Evolutionary conservation across 2,888 invertebrate genomes (phyloP).

Genomic region (Galerucella pusilla): DNA sequence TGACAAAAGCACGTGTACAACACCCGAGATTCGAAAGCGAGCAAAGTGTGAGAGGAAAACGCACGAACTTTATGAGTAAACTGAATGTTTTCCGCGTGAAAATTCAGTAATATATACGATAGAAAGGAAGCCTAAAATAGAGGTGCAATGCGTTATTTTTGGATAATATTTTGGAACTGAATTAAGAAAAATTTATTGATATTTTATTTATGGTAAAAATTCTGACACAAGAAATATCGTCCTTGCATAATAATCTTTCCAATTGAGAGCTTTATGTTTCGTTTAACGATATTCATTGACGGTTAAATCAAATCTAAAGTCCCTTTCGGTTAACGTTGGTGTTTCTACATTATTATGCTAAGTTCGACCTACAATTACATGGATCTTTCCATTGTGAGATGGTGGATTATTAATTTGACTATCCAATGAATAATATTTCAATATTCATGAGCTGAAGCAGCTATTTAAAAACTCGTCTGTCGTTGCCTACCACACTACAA

Average conservation of each 20-base stretch:
- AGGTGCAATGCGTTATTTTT: slow-evolving; percentile 1
- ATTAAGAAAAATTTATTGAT: neutral
- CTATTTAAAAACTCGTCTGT: slow-evolving; percentile 3
- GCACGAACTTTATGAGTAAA: slow-evolving; percentile 9
- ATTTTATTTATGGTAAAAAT: neutral
- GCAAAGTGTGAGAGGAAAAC: slow-evolving; percentile 5
- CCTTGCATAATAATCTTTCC: neutral
- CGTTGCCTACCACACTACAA: neutral
- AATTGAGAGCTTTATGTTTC: too few species aligned
- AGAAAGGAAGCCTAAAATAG: neutral
- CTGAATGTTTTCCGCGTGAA: slow-evolving; percentile 16
- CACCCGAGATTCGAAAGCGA: neutral
- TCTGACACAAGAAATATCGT: neutral
- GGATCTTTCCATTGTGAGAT: neutral
- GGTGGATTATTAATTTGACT: neutral
- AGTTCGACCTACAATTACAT: neutral
- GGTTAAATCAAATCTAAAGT: neutral
- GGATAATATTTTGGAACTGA: neutral
- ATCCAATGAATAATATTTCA: slow-evolving; percentile 8
- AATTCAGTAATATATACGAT: slow-evolving; percentile 13
- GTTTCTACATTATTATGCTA: neutral
- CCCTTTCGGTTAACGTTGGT: neutral
- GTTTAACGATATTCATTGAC: neutral
- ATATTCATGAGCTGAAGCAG: slow-evolving; percentile 12
- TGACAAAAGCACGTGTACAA: slow-evolving; percentile 1